Conservation (phyloP, 64 coral and sea anemone species). For the Montipora sp. region DNA sequence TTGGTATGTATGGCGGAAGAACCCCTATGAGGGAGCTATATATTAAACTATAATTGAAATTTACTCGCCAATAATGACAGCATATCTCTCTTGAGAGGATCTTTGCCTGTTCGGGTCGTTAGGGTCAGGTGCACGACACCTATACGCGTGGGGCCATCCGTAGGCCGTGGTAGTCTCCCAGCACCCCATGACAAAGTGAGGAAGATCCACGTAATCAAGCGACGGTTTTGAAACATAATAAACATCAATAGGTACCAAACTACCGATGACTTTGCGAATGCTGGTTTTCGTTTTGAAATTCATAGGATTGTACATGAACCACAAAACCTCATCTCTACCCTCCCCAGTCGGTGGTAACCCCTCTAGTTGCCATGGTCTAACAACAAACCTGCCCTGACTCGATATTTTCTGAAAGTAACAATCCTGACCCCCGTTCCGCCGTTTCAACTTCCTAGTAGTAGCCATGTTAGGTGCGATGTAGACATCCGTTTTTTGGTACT, state of each 20-base stretch:
- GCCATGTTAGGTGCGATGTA: too few species aligned
- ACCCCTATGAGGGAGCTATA: too few species aligned
- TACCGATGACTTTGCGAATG: not conserved
- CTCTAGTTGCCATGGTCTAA: too few species aligned
- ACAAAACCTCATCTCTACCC: conserved; percentile 28
- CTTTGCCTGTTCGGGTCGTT: not conserved
- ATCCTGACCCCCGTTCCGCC: too few species aligned
- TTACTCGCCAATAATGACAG: not conserved
- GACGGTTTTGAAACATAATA: not conserved
- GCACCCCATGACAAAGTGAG: too few species aligned
- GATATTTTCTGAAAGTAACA: too few species aligned
- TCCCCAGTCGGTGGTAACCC: not conserved
- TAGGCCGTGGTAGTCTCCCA: too few species aligned
- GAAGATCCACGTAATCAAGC: too few species aligned
- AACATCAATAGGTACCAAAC: not conserved
- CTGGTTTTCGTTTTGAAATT: not conserved
- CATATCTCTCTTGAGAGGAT: not conserved
- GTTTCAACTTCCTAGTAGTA: too few species aligned
- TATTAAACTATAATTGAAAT: not conserved
- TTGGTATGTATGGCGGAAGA: too few species aligned
- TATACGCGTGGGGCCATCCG: not conserved
- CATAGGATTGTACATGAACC: conserved; percentile 16
- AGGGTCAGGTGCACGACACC: not conserved
- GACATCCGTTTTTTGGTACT: too few species aligned
- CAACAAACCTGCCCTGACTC: not conserved